Conservation (phyloP, 2,797 vertebrate species). For the Harpagifer antarcticus region DNA sequence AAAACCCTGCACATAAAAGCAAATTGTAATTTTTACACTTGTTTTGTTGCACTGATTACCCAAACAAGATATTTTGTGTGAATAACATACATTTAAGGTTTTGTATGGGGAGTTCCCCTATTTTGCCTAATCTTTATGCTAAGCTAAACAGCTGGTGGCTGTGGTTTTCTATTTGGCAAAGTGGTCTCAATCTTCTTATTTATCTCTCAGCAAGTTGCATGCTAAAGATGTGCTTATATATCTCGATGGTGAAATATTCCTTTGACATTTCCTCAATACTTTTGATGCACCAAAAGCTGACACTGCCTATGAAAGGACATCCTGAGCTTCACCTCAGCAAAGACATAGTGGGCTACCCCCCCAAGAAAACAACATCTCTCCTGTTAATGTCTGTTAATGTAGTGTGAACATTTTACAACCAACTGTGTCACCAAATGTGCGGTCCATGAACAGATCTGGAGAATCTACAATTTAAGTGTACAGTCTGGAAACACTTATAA, state of each 20-base stretch:
- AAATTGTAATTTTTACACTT: too few relatives aligned
- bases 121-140: too few relatives aligned
- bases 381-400: slow-evolving; percentile 21
- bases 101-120: too few relatives aligned
- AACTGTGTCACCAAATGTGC: slow-evolving; percentile 23
- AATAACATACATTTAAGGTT: too few relatives aligned
- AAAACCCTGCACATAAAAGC: too few relatives aligned
- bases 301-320: neutral
- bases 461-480: slow-evolving; percentile 64
- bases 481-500: slow-evolving; percentile 62
- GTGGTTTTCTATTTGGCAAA: neutral
- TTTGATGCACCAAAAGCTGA: neutral
- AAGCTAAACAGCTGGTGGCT: neutral
- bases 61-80: too few relatives aligned
- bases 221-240: neutral
- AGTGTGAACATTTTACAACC: slow-evolving; percentile 22
- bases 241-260: neutral
- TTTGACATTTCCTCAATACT: neutral
- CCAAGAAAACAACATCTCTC: neutral
- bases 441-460: slow-evolving; percentile 47
- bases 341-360: neutral
- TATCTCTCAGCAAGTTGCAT: neutral
- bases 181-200: neutral
- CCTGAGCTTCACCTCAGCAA: slow-evolving; percentile 25
- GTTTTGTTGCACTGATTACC: too few relatives aligned